Percentiles rank a stretch among this genome's conserved stretches.
phyloP scores from a whole-genome alignment of 1,140 invertebrate genomes.

The Anoplophora glabripennis region DNA sequence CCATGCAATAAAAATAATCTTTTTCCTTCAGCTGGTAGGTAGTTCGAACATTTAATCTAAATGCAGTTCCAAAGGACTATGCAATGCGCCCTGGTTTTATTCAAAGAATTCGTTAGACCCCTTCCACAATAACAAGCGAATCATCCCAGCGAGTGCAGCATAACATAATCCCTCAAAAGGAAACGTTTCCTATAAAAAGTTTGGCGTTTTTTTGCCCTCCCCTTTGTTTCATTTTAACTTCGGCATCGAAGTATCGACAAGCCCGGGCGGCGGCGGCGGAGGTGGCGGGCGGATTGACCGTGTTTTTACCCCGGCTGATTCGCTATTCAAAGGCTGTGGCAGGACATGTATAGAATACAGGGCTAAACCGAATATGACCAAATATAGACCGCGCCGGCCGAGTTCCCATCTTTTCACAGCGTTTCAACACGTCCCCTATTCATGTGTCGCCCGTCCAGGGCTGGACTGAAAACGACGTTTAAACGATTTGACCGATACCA shows the following conservation, averaged over 20 bases:
- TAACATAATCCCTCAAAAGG: background rate
- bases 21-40: too few relatives aligned
- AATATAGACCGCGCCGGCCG: slow-evolving; percentile 23
- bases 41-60: too few relatives aligned
- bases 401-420: slow-evolving; percentile 17
- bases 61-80: too few relatives aligned
- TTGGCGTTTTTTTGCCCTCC: slow-evolving; percentile 3
- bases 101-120: too few relatives aligned
- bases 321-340: slow-evolving; percentile 26
- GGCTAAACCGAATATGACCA: slow-evolving; percentile 26
- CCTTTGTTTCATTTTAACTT: slow-evolving; percentile 18
- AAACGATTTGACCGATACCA: too few relatives aligned
- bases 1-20: too few relatives aligned
- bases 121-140: too few relatives aligned
- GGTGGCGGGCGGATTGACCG: slow-evolving; percentile 25
- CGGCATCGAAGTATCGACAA: slow-evolving; percentile 2
- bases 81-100: too few relatives aligned
- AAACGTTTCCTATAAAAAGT: slow-evolving; percentile 3
- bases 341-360: slow-evolving; percentile 28
- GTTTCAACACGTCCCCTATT: slow-evolving; percentile 28
- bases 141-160: too few relatives aligned
- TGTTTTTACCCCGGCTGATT: slow-evolving; percentile 27
- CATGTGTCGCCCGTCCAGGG: slow-evolving; percentile 21
- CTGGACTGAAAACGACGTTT: background rate
- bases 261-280: slow-evolving; percentile 4